Evolutionary conservation across 2,113 vertebrate genomes (phyloP), one percentile per base, ranked within the genome.

Genomic region (Tychaedon coryphoeus): DNA sequence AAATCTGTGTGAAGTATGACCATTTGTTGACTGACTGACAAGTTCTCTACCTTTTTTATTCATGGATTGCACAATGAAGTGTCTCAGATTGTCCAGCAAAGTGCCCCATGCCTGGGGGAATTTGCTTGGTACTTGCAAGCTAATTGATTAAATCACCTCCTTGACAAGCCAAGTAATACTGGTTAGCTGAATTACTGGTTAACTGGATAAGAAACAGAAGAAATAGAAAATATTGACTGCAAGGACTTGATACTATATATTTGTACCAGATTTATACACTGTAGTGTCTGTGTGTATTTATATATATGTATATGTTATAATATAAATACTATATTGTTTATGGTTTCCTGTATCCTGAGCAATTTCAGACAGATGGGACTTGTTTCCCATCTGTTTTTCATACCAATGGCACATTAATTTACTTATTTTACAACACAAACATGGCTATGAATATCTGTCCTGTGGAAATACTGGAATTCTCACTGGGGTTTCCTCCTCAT

Each of bases 91-190:
- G 53, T 80, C 76, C 79, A 80, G 47, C 26, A 16, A 74, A 90
- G 50, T 75, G 57, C 56, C 70, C 38, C 36, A 14, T 14, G 60
- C 75, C 56, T 80, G 56, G 75, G 61, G 72, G 56, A 92, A 74
- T 76, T 53, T 79, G 28, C 23, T 78, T 86, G n/a, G 10, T 77
- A 80, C 36, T 50, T 28, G 18, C n/a, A 79, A 69, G 31, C 19
- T 82, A 72, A 67, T 47, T 96, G 86, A 91, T 94, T 89, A 66
- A 91, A 96, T 96, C 85, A 95, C 64, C 79, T 78, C 48, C 38
- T 82, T 62, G 57, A 84, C 54, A 95, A 92, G 69, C 51, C 75
- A 82, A 29, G 60, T 64, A 78, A 79, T 60, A 53, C 15, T 80
- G 16, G 23, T 77, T 80, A 91, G 60, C 48, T 90, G 60, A 85